phyloP scores from a whole-genome alignment of 2,113 vertebrate species.

The Myanophis thanlyinensis region DNA sequence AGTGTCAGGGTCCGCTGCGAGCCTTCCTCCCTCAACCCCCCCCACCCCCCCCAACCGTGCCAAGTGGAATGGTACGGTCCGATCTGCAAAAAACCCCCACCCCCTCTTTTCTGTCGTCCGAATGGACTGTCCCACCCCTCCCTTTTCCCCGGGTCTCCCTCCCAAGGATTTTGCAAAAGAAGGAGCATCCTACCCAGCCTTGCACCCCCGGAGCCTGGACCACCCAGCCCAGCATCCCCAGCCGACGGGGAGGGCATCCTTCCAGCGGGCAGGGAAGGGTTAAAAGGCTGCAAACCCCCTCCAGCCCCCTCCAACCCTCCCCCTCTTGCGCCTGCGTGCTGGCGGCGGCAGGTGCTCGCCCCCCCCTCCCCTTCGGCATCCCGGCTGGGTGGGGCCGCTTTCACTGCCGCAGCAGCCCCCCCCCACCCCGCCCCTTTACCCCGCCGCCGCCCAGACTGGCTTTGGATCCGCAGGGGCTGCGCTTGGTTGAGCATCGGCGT shows the following conservation, averaged over 20 bases:
- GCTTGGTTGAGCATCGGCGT: not conserved
- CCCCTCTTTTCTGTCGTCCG: too few species aligned
- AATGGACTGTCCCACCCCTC: not conserved
- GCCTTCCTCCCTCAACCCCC: too few species aligned
- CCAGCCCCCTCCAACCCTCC: not conserved
- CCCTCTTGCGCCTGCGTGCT: not conserved
- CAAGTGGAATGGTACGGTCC: not conserved
- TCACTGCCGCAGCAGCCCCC: not conserved
- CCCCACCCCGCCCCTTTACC: not conserved
- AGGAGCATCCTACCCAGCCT: too few species aligned
- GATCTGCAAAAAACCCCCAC: not conserved
- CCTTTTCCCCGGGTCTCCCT: not conserved
- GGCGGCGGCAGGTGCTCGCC: not conserved
- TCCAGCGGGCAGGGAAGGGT: not conserved
- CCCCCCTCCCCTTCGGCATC: not conserved
- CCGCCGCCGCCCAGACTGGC: not conserved
- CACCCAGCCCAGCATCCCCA: too few species aligned
- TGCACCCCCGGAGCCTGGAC: too few species aligned
- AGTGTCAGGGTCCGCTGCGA: not conserved
- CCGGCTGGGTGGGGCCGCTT: not conserved
- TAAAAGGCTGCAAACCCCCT: not conserved
- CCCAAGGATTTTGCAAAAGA: not conserved
- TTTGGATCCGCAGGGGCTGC: not conserved
- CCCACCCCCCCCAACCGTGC: too few species aligned
- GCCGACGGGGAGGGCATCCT: not conserved